These are phyloP conservation scores for Knipowitschia caucasica DNA, from an alignment of 2,797 vertebrate species.

Conservation along the genomic window DNA sequence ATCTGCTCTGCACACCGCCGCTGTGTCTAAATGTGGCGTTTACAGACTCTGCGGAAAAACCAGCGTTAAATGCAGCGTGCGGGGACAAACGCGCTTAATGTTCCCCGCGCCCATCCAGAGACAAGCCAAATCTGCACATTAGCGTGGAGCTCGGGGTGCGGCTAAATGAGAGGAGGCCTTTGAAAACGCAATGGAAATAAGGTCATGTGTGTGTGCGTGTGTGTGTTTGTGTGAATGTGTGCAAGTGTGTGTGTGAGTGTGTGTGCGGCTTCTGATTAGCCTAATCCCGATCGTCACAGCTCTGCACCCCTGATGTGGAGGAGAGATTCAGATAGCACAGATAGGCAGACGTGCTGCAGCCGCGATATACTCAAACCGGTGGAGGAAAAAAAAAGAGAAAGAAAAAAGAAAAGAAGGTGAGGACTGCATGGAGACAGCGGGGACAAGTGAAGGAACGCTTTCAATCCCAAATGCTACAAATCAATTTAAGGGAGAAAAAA, in stretches of 20 bases:
- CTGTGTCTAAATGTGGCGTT: constrained; percentile 7
- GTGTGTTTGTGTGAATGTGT: too few relatives aligned
- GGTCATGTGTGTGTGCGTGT: constrained; percentile 37
- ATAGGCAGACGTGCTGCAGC: constrained; percentile 35
- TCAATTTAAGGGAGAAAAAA: constrained; percentile 29
- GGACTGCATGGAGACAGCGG: constrained; percentile 25
- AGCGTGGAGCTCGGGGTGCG: constrained; percentile 38
- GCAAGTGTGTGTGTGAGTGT: constrained; percentile 20
- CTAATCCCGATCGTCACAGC: constrained; percentile 65
- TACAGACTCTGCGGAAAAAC: background rate
- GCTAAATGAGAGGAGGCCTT: constrained; percentile 36
- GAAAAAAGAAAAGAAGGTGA: constrained; percentile 10
- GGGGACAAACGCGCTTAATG: constrained; percentile 15
- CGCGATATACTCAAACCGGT: constrained; percentile 1
- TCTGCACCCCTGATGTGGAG: constrained; percentile 59
- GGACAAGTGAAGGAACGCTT: constrained; percentile 20
- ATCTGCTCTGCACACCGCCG: background rate
- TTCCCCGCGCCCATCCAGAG: constrained; percentile 16
- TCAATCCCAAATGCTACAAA: constrained; percentile 33
- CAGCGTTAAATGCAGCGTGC: constrained; percentile 8
- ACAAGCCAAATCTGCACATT: constrained; percentile 28
- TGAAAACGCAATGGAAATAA: constrained; percentile 51
- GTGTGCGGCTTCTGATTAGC: constrained; percentile 55
- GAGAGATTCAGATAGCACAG: constrained; percentile 55
- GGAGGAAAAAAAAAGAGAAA: background rate